Base-by-base conservation (phyloP, 2,888 invertebrate species). In the Nymphalis urticae region DNA sequence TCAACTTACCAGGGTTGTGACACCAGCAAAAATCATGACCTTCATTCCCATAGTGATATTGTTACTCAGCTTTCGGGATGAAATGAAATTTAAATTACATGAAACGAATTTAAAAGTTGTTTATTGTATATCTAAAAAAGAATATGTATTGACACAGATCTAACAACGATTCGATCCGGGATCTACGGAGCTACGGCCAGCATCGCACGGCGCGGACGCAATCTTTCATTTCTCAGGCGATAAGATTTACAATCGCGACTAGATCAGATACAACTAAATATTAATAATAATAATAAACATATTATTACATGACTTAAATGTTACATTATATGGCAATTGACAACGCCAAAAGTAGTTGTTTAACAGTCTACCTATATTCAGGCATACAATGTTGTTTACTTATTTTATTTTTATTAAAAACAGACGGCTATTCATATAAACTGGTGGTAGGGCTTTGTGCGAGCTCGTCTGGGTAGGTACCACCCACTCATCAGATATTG, bases 211-310 rank as follows among this genome's bases (percentile, higher is more conserved):
- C 58, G 58, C 48, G 19, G 59, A 50, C 68, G 32, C 62, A 72
- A 75, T 73, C 71, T 70, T 65, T 56, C 48, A 72, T 74, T 62
- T 72, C 77, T 56, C 72, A 75, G n/a, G 61, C 73, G 61, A 56
- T 71, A 56, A 70, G 60, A 16, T 66, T 64, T 36, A 53, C 68
- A 68, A 68, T 73, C 72, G 68, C 48, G 24, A 59, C 65, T 27
- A 73, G 66, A 66, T 66, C 54, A 63, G 72, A 72, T 73, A 73
- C 19, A 69, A 47, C 56, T 62, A 24, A 66, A 48, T 53, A 62
- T 27, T 32, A 58, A 27, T 54, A 54, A 54, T 61, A 24, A 60
- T 47, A 47, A 42, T 13, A 42, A 42, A 42, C 13, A 42, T 13
- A 13, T 42, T 42, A 27, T 42, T 10, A 13, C 9, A 42, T 50